Base-by-base conservation (phyloP, 2,797 vertebrate species). In the Fundulus diaphanus region DNA sequence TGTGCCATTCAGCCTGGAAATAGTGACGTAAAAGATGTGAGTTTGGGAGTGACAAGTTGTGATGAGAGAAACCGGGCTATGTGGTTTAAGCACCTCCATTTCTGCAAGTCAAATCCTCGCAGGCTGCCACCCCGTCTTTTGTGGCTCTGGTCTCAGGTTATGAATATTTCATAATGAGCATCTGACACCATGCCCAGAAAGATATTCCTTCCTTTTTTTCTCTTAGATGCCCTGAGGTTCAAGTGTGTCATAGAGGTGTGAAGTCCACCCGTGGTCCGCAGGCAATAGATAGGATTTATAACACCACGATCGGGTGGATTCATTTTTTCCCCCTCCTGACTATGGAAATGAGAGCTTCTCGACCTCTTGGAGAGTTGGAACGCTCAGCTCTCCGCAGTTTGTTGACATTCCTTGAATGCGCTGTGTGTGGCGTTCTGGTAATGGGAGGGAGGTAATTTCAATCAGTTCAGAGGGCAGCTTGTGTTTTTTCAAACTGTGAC, bases 111-210 rank as follows among this genome's bases (percentile, higher is more conserved):
- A 92, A 92, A 89, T 94, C 85, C 90, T 79, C 56, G 52, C 89
- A 82, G 74, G 89, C 85, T 81, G 89, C 90, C 89, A 87, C 89
- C 89, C 80, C 88, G 82, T 91, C 90, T 82, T 90, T 94, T 92
- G 91, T 93, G 88, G 87, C 88, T 92, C 81, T 71, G 91, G 89
- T 90, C 92, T 91, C 87, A 88, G 57, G 88, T 92, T 82, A 92
- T 94, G 89, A 92, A 94, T 94, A 92, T 94, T 95, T 94, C 92
- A 94, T 93, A 85, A 72, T 85, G 11, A 90, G 90, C 91, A 92
- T 94, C 92, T 92, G 92, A 94, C 92, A 93, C 91, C 87, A 80
- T 91, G 89, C 91, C 87, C 85, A 87, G 90, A 90, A 90, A 92
- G 90, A 93, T 90, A 92, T 94, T 94, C 92, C 78, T 71, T 83